Evolutionary conservation across 2,113 vertebrate species (phyloP), one percentile per base, ranked within the genome.

Genomic region (Lota lota): DNA sequence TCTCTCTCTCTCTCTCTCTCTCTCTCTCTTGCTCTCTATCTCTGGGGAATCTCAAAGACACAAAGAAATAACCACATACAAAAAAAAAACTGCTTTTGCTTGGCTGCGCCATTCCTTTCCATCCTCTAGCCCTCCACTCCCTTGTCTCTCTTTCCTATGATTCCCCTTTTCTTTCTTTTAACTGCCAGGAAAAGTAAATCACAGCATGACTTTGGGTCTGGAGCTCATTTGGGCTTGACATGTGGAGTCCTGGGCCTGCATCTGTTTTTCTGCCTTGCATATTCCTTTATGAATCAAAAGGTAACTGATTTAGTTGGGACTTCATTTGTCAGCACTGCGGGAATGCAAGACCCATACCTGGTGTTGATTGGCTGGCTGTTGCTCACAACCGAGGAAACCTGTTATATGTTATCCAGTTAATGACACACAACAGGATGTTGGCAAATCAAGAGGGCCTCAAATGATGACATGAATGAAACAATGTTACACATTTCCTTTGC

Each of bases 141-240:
- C 81, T 76, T 72, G 24, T 66, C 66, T 68, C n/a, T 20, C 67
- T 54, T 74, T 1, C 66, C 10, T 60, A 33, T 28, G 21, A 16
- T 24, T 19, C 64, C 68, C n/a, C 1, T 22, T 47, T 11, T 22
- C 53, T 61, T 21, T 18, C 22, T 22, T 87, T 82, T 85, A 20
- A 19, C 69, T 86, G 83, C 88, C 88, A 85, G 87, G 87, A 88
- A 89, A 89, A 87, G 75, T 88, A 87, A 87, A 89, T 86, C 87
- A 76, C 79, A 70, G 81, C 66, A 75, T 74, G 79, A 84, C 82
- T 76, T 64, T 77, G 65, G 70, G 77, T 84, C 87, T 88, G 84
- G 82, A 79, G 82, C 80, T 81, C 66, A 81, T 87, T 87, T 78
- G 80, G 83, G 72, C 82, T 63, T 67, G 57, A 78, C 78, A 71